These are phyloP conservation scores for Potamilus streckersoni DNA, from an alignment of 1,140 invertebrate species.

Conservation along the genomic window DNA sequence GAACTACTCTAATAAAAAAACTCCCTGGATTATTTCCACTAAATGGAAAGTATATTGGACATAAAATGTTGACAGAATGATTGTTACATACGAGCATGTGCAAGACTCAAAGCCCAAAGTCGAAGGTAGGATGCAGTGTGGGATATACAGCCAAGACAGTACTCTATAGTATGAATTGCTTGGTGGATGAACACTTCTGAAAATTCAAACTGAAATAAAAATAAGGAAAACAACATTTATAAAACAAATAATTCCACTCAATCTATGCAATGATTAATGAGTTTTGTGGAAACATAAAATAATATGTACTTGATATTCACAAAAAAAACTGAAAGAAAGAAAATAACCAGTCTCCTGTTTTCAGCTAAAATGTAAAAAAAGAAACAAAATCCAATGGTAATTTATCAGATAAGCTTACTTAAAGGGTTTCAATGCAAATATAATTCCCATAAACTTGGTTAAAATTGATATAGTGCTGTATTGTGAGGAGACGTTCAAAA, in stretches of 20 bases:
- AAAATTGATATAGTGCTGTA: too few relatives aligned
- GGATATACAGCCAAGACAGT: constrained; percentile 94
- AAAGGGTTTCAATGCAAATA: too few relatives aligned
- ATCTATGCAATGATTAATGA: neutral
- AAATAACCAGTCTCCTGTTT: neutral
- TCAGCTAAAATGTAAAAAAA: neutral
- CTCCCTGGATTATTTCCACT: too few relatives aligned
- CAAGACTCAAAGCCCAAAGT: constrained; percentile 95
- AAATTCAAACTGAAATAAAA: constrained; percentile 81
- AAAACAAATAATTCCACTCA: neutral
- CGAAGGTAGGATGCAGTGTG: constrained; percentile 97
- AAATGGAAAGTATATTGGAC: neutral
- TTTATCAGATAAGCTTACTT: too few relatives aligned
- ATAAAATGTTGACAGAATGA: neutral
- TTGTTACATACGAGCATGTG: constrained; percentile 87
- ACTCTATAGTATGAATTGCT: constrained; percentile 98
- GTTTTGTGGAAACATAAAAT: neutral
- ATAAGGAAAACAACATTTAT: constrained; percentile 1
- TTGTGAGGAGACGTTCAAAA: too few relatives aligned
- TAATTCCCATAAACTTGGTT: too few relatives aligned
- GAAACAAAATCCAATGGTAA: neutral
- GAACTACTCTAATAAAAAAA: neutral
- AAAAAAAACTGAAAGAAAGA: neutral
- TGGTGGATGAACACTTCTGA: constrained; percentile 91
- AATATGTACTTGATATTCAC: neutral